These are phyloP conservation scores for Drosophila antonietae DNA, from an alignment of 2,888 invertebrate genomes.

Conservation along the genomic window DNA sequence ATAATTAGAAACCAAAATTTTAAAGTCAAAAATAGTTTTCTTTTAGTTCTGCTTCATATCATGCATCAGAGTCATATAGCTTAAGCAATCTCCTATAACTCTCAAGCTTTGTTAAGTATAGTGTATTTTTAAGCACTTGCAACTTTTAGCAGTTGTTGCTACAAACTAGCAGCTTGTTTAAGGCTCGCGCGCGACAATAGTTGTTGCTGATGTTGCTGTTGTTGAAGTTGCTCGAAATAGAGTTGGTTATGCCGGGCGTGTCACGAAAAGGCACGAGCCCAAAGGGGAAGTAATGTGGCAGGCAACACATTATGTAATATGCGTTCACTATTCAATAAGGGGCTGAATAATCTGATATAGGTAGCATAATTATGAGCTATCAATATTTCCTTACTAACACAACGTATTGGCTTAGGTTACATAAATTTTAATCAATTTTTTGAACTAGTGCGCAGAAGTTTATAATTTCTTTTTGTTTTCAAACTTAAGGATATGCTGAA, in stretches of 20 bases:
- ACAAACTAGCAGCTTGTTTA: slow-evolving; percentile 52
- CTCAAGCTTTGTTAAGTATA: background rate
- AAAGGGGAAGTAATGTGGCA: too few species aligned
- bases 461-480: too few species aligned
- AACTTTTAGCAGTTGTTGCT: slow-evolving; percentile 40
- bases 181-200: slow-evolving; percentile 46
- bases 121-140: slow-evolving; percentile 30
- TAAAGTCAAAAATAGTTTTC: too few species aligned
- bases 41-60: too few species aligned
- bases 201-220: slow-evolving; percentile 25
- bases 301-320: background rate
- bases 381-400: too few species aligned
- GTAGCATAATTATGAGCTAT: background rate
- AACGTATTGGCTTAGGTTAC: too few species aligned
- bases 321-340: background rate
- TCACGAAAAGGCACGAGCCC: background rate
- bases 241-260: background rate
- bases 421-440: too few species aligned
- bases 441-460: too few species aligned
- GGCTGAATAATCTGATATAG: background rate
- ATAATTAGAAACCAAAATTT: too few species aligned
- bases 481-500: too few species aligned
- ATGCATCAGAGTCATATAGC: too few species aligned
- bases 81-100: background rate
- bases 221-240: slow-evolving; percentile 25